phyloP scores from a whole-genome alignment of 2,113 vertebrate species.

The Cyprinus carpio region DNA sequence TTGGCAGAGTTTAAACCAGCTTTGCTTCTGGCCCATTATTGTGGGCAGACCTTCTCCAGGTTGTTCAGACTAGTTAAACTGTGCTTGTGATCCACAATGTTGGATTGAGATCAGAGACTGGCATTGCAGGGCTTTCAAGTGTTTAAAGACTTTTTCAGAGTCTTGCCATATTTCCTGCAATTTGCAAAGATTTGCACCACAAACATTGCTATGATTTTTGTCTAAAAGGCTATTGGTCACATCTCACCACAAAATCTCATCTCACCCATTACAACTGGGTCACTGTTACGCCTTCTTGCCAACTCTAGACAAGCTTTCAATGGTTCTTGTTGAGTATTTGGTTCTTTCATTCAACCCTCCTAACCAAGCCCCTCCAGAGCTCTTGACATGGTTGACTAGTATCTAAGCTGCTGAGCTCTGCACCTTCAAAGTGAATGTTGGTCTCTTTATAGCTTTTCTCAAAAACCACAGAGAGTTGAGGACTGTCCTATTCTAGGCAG shows the following conservation, averaged over 20 bases:
- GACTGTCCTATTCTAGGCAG: not conserved
- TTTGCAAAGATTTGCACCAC: not conserved
- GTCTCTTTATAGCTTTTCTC: not conserved
- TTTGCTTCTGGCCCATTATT: not conserved
- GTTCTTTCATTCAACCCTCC: not conserved
- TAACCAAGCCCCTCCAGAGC: not conserved
- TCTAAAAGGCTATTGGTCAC: too few species aligned
- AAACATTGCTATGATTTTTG: not conserved
- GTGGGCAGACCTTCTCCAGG: not conserved
- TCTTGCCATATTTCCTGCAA: not conserved
- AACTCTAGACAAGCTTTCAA: not conserved
- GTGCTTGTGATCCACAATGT: not conserved
- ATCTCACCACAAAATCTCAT: not conserved
- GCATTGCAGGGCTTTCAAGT: not conserved
- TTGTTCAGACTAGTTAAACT: not conserved
- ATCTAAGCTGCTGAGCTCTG: not conserved
- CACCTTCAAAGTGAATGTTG: not conserved
- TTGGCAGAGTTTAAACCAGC: not conserved
- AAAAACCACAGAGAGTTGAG: not conserved
- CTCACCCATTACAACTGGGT: not conserved
- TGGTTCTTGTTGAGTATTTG: not conserved
- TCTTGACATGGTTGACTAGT: not conserved
- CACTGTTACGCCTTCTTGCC: not conserved
- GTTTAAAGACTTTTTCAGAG: not conserved
- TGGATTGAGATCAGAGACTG: slow-evolving; percentile 24